Evolutionary conservation across 2,888 invertebrate genomes (phyloP).

Genomic region (Caenorhabditis uteleia): DNA sequence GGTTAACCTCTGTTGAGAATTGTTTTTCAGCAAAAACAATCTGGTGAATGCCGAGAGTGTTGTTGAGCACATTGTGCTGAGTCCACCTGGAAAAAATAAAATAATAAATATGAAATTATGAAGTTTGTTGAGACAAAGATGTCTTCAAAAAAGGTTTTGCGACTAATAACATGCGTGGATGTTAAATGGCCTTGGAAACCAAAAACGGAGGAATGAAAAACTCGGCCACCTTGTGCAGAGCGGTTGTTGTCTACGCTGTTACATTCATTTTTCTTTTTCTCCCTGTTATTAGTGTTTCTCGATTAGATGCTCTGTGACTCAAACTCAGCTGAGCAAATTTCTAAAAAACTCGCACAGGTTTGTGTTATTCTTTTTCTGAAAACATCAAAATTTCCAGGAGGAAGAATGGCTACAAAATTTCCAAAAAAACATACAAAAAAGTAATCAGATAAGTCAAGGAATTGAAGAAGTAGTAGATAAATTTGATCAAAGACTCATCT

Average conservation of each 20-base stretch:
- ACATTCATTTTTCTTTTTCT: too few species aligned
- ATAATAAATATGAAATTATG: too few species aligned
- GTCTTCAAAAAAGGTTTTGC: not conserved
- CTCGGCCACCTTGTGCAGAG: too few species aligned
- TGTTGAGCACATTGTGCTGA: not conserved
- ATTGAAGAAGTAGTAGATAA: slow-evolving; percentile 49
- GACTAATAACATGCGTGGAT: slow-evolving; percentile 4
- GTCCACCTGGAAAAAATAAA: too few species aligned
- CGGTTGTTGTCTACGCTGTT: too few species aligned
- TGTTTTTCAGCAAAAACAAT: not conserved
- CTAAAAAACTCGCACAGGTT: slow-evolving; percentile 31
- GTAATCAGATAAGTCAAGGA: slow-evolving; percentile 46
- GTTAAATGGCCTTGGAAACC: not conserved
- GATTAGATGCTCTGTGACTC: too few species aligned
- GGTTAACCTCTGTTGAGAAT: not conserved
- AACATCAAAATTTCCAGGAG: slow-evolving; percentile 45
- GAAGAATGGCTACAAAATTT: slow-evolving; percentile 66
- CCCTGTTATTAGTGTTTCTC: too few species aligned
- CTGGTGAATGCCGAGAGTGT: slow-evolving; percentile 1
- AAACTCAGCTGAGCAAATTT: slow-evolving; percentile 27
- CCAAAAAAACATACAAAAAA: slow-evolving; percentile 52
- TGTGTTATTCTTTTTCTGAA: not conserved
- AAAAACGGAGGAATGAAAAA: too few species aligned
- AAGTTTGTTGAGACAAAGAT: not conserved
- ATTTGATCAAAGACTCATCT: slow-evolving; percentile 55